Evolutionary conservation across 1,140 invertebrate genomes (phyloP).

Genomic region (Paralvinella palmiformis): DNA sequence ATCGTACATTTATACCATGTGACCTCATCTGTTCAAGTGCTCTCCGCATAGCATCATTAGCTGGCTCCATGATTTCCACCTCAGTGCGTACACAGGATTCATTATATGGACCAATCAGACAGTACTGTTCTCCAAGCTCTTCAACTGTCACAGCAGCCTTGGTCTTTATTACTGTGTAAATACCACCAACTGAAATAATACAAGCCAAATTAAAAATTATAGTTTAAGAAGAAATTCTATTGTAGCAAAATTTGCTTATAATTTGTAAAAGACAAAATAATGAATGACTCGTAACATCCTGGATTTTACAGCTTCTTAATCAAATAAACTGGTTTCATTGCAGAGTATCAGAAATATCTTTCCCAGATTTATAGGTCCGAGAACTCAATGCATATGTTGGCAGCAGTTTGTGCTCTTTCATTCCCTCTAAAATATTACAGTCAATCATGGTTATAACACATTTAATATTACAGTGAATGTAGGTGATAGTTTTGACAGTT

Average conservation of each 20-base stretch:
- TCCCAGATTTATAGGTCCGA: background rate
- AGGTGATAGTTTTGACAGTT: too few relatives aligned
- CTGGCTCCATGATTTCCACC: slow-evolving; percentile 84
- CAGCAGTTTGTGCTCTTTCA: too few relatives aligned
- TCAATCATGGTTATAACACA: too few relatives aligned
- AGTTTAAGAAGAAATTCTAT: slow-evolving; percentile 6
- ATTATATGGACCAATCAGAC: slow-evolving; percentile 89
- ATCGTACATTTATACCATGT: slow-evolving; percentile 81
- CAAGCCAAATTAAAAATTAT: slow-evolving; percentile 22
- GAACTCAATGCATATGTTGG: too few relatives aligned
- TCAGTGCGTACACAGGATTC: slow-evolving; percentile 89
- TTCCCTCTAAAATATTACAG: too few relatives aligned
- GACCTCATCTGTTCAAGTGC: slow-evolving; percentile 77
- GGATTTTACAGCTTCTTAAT: background rate
- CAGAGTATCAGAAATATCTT: background rate
- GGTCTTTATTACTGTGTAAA: slow-evolving; percentile 97
- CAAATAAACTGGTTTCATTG: background rate
- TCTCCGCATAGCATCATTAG: slow-evolving; percentile 66
- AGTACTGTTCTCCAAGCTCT: slow-evolving; percentile 97
- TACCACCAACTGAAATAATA: slow-evolving; percentile 79
- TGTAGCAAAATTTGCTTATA: slow-evolving; percentile 2
- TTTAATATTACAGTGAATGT: too few relatives aligned
- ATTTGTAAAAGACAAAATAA: slow-evolving; percentile 17
- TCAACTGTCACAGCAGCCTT: slow-evolving; percentile 97
- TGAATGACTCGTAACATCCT: slow-evolving; percentile 9